Evolutionary conservation across 2,113 vertebrate species (phyloP).

Genomic region (Tringa solitaria): DNA sequence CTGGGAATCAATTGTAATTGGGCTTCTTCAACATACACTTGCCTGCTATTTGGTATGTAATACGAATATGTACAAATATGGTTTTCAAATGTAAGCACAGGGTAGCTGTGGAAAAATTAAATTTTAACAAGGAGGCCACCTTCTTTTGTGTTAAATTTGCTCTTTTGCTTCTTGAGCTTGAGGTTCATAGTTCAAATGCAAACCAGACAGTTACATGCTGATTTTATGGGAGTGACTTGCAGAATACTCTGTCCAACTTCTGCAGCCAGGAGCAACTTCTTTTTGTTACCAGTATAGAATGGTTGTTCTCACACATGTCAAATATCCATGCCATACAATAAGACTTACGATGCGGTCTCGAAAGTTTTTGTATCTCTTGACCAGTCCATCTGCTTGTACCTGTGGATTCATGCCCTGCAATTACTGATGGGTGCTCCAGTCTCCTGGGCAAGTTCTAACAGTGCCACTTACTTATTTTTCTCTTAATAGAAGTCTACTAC

Average conservation of each 20-base stretch:
- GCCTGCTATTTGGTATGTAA: background rate
- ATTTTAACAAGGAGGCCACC: background rate
- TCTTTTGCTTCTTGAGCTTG: background rate
- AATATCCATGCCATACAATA: background rate
- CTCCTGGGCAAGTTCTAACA: background rate
- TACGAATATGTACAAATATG: background rate
- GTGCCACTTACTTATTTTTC: background rate
- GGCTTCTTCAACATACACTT: background rate
- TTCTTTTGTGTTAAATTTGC: background rate
- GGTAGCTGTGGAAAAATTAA: background rate
- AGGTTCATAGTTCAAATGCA: background rate
- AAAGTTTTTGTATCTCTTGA: background rate
- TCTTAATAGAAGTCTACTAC: background rate
- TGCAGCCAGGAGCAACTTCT: background rate
- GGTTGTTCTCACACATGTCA: background rate
- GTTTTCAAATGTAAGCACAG: background rate
- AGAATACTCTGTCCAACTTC: background rate
- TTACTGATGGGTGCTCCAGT: background rate
- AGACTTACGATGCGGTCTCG: background rate
- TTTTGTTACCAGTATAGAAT: background rate
- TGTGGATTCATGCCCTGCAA: background rate
- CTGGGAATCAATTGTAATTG: background rate
- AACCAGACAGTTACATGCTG: background rate
- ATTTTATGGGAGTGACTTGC: background rate
- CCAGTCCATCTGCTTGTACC: background rate